These are phyloP conservation scores for Eutrigla gurnardus DNA, from an alignment of 2,797 vertebrate genomes.

Conservation along the genomic window DNA sequence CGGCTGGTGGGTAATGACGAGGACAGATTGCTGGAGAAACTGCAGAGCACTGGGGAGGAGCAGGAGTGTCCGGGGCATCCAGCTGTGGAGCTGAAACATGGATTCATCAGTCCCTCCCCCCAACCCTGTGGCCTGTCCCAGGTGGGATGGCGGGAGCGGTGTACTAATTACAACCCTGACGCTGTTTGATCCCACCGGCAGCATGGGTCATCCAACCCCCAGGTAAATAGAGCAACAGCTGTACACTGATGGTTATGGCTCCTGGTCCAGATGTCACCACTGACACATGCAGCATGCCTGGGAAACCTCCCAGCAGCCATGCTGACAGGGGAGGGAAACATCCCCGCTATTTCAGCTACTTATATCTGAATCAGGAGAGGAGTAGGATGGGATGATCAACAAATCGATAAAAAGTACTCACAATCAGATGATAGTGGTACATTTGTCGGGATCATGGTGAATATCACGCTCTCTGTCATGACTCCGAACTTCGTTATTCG, in stretches of 20 bases:
- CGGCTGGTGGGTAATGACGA: background rate
- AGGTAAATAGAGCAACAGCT: conserved; percentile 65
- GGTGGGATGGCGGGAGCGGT: conserved; percentile 15
- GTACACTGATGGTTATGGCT: conserved; percentile 46
- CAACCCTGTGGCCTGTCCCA: conserved; percentile 35
- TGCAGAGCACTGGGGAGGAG: background rate
- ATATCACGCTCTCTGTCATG: too few relatives aligned
- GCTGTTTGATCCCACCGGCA: conserved; percentile 63
- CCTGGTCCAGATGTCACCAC: conserved; percentile 65
- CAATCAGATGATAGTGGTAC: too few relatives aligned
- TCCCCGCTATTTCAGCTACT: background rate
- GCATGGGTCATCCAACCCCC: conserved; percentile 25
- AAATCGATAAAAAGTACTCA: too few relatives aligned
- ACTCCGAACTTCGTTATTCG: too few relatives aligned
- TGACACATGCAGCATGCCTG: conserved; percentile 18
- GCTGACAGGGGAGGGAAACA: conserved; percentile 2
- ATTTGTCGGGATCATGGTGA: too few relatives aligned
- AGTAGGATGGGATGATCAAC: background rate
- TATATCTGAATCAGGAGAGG: background rate
- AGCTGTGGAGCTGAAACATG: conserved; percentile 26
- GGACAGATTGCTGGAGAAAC: background rate
- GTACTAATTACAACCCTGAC: conserved; percentile 63
- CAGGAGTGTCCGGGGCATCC: conserved; percentile 17
- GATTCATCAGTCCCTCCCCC: conserved; percentile 6
- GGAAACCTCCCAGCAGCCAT: conserved; percentile 23